Conservation (phyloP, 2,888 invertebrate genomes). For the Crioceris asparagi region DNA sequence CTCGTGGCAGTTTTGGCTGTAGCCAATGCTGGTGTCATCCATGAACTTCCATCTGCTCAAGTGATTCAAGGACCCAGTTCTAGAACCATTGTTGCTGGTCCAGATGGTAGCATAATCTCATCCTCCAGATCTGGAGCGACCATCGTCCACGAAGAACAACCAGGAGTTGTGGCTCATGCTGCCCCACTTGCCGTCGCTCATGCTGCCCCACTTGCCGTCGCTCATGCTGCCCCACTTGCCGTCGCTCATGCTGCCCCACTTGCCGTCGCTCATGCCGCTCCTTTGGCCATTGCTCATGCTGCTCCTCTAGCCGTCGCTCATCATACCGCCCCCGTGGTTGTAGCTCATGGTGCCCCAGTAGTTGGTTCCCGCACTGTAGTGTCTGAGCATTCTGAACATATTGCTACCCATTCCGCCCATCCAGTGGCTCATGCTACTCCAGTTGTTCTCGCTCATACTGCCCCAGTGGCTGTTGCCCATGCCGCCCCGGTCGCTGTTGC, state of each 20-base stretch:
- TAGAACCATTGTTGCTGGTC: slow-evolving; percentile 23
- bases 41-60: slow-evolving; percentile 21
- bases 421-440: background rate
- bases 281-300: background rate
- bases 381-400: no score
- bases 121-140: slow-evolving; percentile 21
- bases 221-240: background rate
- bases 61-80: slow-evolving; percentile 28
- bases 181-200: slow-evolving; percentile 9
- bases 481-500: slow-evolving; percentile 8
- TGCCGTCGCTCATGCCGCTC: background rate
- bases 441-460: slow-evolving; percentile 1
- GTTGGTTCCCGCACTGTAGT: no score
- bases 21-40: slow-evolving; percentile 18
- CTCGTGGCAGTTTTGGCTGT: slow-evolving; percentile 21
- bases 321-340: background rate
- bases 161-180: slow-evolving; percentile 16
- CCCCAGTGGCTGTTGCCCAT: slow-evolving; percentile 12
- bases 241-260: background rate
- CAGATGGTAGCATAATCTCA: slow-evolving; percentile 24
- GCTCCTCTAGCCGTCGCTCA: background rate
- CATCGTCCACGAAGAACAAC: slow-evolving; percentile 21
- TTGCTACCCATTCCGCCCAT: background rate
- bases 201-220: background rate
- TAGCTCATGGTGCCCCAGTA: background rate